Evolutionary conservation across 2,888 invertebrate species (phyloP).

Genomic region (Bembecia ichneumoniformis): DNA sequence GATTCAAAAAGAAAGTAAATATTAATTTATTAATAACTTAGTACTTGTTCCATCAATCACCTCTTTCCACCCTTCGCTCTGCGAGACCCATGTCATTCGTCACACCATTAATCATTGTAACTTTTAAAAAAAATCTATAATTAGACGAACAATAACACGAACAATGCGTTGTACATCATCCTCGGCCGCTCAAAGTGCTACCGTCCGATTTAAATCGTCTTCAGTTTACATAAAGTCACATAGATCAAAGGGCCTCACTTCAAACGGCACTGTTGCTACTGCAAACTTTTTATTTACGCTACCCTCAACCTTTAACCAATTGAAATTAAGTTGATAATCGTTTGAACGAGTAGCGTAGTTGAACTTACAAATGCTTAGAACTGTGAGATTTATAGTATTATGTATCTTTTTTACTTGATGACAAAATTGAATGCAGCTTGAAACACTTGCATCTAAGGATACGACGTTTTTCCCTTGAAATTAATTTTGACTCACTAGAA

Average conservation of each 20-base stretch:
- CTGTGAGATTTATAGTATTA: conserved; percentile 16
- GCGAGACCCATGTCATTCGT: conserved; percentile 37
- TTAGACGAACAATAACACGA: conserved; percentile 38
- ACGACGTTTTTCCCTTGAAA: conserved; percentile 37
- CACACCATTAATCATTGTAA: conserved; percentile 41
- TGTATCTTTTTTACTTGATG: conserved; percentile 51
- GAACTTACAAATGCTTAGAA: conserved; percentile 6
- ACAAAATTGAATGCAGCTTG: conserved; percentile 45
- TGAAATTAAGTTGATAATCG: conserved; percentile 19
- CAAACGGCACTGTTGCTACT: conserved; percentile 46
- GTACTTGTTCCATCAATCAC: neutral
- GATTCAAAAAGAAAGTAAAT: no score
- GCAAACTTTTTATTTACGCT: conserved; percentile 27
- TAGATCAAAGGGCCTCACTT: conserved; percentile 60
- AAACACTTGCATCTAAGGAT: conserved; percentile 37
- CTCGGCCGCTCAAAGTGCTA: conserved; percentile 34
- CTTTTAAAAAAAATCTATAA: conserved; percentile 44
- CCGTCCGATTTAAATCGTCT: conserved; percentile 50
- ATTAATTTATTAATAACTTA: no score
- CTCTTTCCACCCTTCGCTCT: neutral
- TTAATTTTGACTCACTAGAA: conserved; percentile 21
- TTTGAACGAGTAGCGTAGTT: conserved; percentile 12
- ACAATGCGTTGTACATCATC: conserved; percentile 38
- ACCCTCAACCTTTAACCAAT: conserved; percentile 17
- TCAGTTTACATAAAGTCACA: conserved; percentile 60